A percentile compares a stretch with the other conserved stretches of the same genome.
Conservation (phyloP, 2,113 vertebrate genomes). For the Centrocercus urophasianus region DNA sequence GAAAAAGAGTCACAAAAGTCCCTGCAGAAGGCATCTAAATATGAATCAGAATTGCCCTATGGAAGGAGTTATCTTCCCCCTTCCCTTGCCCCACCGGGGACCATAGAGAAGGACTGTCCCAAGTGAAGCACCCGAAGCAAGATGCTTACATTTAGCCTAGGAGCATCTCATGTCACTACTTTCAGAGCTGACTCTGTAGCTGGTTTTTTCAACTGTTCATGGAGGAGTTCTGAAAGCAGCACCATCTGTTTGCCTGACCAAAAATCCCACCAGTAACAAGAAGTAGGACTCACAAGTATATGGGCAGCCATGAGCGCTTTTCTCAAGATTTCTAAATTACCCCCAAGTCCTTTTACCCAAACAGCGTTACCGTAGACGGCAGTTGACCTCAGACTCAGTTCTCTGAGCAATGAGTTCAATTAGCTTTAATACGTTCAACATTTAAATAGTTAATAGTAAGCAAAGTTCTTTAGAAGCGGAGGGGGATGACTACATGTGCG, state of each 20-base stretch:
- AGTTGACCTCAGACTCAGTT: not conserved
- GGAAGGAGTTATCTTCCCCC: not conserved
- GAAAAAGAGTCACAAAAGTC: not conserved
- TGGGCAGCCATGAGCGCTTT: not conserved
- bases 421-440: slow-evolving; percentile 71
- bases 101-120: not conserved
- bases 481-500: slow-evolving; percentile 40
- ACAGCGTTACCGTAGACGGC: not conserved
- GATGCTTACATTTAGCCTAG: not conserved
- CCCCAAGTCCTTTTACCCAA: slow-evolving; percentile 27
- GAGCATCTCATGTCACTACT: not conserved
- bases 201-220: not conserved
- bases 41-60: not conserved
- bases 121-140: not conserved
- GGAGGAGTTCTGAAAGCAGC: slow-evolving; percentile 9
- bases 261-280: slow-evolving; percentile 41
- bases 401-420: slow-evolving; percentile 37
- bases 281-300: slow-evolving; percentile 40
- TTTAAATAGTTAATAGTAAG: slow-evolving; percentile 76
- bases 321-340: slow-evolving; percentile 48
- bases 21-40: not conserved
- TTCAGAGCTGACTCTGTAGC: not conserved
- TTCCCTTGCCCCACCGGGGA: not conserved
- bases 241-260: slow-evolving; percentile 26
- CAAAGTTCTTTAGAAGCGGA: not conserved